phyloP scores from a whole-genome alignment of 2,113 vertebrate species.

The Oncorhynchus masou region DNA sequence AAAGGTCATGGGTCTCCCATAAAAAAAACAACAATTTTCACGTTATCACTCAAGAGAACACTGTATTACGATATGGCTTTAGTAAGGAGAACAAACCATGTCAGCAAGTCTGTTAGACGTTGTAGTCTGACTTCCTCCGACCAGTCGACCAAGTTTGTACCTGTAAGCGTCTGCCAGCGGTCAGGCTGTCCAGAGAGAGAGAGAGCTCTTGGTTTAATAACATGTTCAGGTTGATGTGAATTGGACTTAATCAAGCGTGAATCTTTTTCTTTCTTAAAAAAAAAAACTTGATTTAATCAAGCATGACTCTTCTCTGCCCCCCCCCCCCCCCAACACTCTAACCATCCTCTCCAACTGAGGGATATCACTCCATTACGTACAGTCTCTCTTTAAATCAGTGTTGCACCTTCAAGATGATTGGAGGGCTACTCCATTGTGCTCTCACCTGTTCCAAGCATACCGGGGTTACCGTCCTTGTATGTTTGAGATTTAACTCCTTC shows the following conservation, averaged over 20 bases:
- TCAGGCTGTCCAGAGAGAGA: conserved; percentile 27
- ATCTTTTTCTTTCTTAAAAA: conserved; percentile 15
- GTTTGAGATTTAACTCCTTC: conserved; percentile 16
- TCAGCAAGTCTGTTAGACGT: not conserved
- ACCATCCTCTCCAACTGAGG: conserved; percentile 22
- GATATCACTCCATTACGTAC: conserved; percentile 40
- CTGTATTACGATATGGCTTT: not conserved
- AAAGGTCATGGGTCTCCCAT: not conserved
- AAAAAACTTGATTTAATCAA: conserved; percentile 56
- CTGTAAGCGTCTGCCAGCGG: not conserved
- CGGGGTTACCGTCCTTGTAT: conserved; percentile 44
- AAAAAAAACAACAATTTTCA: not conserved
- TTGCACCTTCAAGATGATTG: conserved; percentile 30
- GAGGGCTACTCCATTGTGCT: conserved; percentile 40
- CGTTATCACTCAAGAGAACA: not conserved
- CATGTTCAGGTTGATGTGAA: conserved; percentile 42
- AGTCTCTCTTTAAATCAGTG: conserved; percentile 48
- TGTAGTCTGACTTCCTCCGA: not conserved
- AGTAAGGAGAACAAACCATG: not conserved
- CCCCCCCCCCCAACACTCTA: conserved; percentile 24
- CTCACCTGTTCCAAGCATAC: conserved; percentile 38
- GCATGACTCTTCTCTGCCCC: conserved; percentile 55
- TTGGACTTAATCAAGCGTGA: conserved; percentile 61
- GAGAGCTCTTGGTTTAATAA: conserved; percentile 47
- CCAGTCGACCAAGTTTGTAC: not conserved